Evolutionary conservation across 2,797 vertebrate species (phyloP).

Genomic region (Heliangelus exortis): DNA sequence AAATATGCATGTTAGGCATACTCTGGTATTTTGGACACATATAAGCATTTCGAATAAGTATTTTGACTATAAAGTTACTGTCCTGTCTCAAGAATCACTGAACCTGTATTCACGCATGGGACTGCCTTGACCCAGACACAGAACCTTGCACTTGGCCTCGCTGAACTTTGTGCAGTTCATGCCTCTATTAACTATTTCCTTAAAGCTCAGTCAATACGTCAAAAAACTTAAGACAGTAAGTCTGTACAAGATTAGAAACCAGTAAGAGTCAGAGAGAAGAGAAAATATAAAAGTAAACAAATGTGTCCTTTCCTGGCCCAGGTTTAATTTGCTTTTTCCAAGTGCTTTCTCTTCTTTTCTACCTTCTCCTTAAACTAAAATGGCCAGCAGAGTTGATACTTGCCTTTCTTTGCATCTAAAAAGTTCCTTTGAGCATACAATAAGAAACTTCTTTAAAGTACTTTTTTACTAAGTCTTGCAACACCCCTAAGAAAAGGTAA

Average conservation of each 20-base stretch:
- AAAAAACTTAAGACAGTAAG: not conserved
- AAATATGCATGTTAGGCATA: conserved; percentile 21
- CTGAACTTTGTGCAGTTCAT: no score
- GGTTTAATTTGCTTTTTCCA: not conserved
- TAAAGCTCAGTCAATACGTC: not conserved
- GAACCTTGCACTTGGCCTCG: no score
- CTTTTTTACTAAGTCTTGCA: not conserved
- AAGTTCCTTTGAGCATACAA: not conserved
- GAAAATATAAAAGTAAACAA: not conserved
- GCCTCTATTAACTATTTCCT: not conserved
- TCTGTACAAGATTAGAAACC: not conserved
- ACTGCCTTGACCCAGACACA: no score
- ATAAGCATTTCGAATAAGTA: not conserved
- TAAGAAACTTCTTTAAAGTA: not conserved
- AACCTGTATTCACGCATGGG: not conserved
- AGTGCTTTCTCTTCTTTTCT: not conserved
- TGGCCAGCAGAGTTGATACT: not conserved
- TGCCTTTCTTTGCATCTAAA: not conserved
- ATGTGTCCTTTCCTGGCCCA: not conserved
- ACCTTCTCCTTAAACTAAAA: not conserved
- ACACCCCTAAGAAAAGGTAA: not conserved
- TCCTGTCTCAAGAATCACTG: not conserved
- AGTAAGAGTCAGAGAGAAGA: not conserved
- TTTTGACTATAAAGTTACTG: not conserved
- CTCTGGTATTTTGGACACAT: conserved; percentile 39